phyloP scores from a whole-genome alignment of 2,888 invertebrate genomes.

The Zaprionus lineosus region DNA sequence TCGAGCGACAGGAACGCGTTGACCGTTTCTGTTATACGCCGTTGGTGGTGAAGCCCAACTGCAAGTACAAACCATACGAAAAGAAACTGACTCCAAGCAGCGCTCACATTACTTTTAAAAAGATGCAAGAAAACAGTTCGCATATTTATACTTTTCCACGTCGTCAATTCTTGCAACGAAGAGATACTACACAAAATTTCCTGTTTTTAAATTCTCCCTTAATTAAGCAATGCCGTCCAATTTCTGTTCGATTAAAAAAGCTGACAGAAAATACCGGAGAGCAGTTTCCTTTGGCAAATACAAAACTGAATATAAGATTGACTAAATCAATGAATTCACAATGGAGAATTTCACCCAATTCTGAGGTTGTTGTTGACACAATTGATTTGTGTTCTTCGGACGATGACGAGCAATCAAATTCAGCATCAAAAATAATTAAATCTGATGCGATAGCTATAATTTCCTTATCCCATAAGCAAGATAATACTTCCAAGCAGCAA shows the following conservation, averaged over 20 bases:
- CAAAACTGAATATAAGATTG: constrained; percentile 80
- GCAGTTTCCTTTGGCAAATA: constrained; percentile 56
- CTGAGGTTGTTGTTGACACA: constrained; percentile 84
- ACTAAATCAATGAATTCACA: constrained; percentile 79
- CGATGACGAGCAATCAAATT: constrained; percentile 83
- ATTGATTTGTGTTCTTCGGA: constrained; percentile 88
- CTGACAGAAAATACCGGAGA: constrained; percentile 74
- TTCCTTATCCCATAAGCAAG: constrained; percentile 44
- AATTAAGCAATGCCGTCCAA: constrained; percentile 82
- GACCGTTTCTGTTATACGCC: constrained; percentile 84
- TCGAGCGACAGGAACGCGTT: constrained; percentile 84
- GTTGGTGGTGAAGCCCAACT: constrained; percentile 71
- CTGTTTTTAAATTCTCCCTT: constrained; percentile 81
- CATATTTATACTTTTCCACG: constrained; percentile 81
- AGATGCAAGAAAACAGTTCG: constrained; percentile 73
- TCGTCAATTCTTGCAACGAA: constrained; percentile 79
- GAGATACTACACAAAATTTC: constrained; percentile 78
- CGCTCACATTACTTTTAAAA: constrained; percentile 80
- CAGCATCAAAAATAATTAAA: constrained; percentile 28
- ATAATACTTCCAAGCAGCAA: constrained; percentile 26
- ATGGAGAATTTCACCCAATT: constrained; percentile 81
- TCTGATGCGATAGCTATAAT: constrained; percentile 41
- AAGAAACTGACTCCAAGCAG: constrained; percentile 65
- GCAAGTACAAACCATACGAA: constrained; percentile 79
- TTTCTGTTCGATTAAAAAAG: constrained; percentile 81